Conservation (phyloP, 2,113 vertebrate species). For the Hippotragus niger region DNA sequence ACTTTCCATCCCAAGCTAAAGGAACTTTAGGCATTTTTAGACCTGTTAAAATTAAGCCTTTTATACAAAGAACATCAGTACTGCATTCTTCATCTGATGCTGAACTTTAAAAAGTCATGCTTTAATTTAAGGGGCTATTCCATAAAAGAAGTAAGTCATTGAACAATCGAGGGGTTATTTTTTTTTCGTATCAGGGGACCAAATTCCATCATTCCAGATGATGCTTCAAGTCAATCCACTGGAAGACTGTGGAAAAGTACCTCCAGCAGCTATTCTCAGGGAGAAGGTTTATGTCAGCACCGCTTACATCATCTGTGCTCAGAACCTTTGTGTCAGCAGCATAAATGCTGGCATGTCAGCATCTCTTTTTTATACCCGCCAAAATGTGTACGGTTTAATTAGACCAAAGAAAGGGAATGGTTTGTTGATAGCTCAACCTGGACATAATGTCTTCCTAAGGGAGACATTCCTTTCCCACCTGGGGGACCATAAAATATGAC, state of each 20-base stretch:
- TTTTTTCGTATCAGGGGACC: neutral
- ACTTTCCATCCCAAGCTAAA: neutral
- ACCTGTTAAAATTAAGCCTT: neutral
- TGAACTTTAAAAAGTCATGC: neutral
- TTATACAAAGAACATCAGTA: neutral
- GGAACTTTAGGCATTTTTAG: neutral
- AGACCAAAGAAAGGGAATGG: constrained; percentile 61
- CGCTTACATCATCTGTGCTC: constrained; percentile 44
- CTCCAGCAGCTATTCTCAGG: constrained; percentile 70
- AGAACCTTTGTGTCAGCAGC: constrained; percentile 77
- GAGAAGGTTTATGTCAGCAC: constrained; percentile 77
- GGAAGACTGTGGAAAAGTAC: constrained; percentile 20
- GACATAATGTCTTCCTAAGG: constrained; percentile 64
- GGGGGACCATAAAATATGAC: neutral
- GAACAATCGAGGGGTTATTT: neutral
- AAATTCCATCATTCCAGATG: neutral
- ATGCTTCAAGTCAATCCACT: neutral
- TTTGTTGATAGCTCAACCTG: constrained; percentile 62
- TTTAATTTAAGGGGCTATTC: neutral
- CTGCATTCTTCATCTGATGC: neutral
- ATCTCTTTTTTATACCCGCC: constrained; percentile 72
- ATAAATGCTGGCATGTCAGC: constrained; percentile 73
- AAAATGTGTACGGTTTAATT: constrained; percentile 75
- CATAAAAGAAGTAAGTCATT: neutral
- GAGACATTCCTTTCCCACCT: neutral